Conservation (phyloP, 2,113 vertebrate genomes). For the Nothobranchius kuhntae region DNA sequence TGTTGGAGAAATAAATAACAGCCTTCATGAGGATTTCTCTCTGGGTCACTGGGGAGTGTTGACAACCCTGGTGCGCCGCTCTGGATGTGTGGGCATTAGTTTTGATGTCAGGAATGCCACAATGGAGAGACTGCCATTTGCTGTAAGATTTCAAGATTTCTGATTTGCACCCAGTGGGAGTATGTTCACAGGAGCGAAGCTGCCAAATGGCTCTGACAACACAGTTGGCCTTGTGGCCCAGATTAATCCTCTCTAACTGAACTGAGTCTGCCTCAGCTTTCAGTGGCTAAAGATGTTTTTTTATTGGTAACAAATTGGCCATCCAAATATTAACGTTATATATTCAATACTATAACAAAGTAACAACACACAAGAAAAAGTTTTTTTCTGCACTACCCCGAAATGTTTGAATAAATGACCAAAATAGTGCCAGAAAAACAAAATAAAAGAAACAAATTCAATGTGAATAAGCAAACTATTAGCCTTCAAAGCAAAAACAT, state of each 20-base stretch:
- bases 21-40: conserved; percentile 31
- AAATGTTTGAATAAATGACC: too few species aligned
- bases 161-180: conserved; percentile 66
- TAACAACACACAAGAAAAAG: too few species aligned
- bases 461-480: too few species aligned
- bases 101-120: conserved; percentile 55
- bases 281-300: not conserved
- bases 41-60: conserved; percentile 58
- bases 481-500: too few species aligned
- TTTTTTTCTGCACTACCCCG: too few species aligned
- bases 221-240: conserved; percentile 19
- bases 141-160: conserved; percentile 66
- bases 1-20: conserved; percentile 43
- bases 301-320: not conserved
- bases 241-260: conserved; percentile 18
- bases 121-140: conserved; percentile 60
- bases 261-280: not conserved
- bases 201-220: conserved; percentile 44
- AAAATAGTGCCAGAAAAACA: too few species aligned
- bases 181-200: conserved; percentile 44
- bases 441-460: too few species aligned
- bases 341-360: too few species aligned
- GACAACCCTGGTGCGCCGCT: conserved; percentile 58
- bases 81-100: conserved; percentile 57
- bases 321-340: not conserved